Base-by-base conservation (phyloP, 2,888 invertebrate species). In the Metacarcinus magister region DNA sequence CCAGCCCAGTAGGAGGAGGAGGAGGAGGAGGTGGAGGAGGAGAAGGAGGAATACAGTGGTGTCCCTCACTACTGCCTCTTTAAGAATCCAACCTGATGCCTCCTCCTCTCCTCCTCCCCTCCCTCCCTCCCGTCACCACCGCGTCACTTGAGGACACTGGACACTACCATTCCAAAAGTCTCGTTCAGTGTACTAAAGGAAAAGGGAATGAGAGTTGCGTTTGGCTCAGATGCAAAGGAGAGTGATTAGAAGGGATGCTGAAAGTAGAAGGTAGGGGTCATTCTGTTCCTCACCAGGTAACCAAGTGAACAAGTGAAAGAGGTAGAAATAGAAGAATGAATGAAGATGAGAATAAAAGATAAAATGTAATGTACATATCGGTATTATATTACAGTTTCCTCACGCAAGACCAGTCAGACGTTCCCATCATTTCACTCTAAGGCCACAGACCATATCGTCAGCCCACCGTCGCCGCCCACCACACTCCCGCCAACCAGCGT, bases 41-140 rank as follows among this genome's bases (percentile, higher is more conserved):
- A 54, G 39, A 54, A 54, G 44, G 48, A 48, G 92, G 32, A 90
- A 54, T 23, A 43, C 92, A 28, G 13, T 60, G 93, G 39, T 90
- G 96, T 96, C 94, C 91, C 46, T 96, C 96, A 94, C 96, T 94
- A 96, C 94, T 96, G 89, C 96, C 96, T 96, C 96, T 96, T 96
- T 96, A 96, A 96, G 96, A 96, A 96, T 93, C 95, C 95, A 60
- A 93, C 93, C 89, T 93, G 93, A 93, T 91, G 95, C 93, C 95
- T 91, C 92, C 48, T 75, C 94, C 28, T 3, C 19, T 46, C 60
- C 67, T 32, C n/a, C 44, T 44, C 3, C 43, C 91, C 4, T 54
- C 95, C 60, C 28, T 23, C 16, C 23, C 1, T 90, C 67, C 67
- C n/a, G 19, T 90, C 91, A 43, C 90, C 13, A 54, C 28, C 75